Percentiles rank a stretch among this genome's conserved stretches.
phyloP scores from a whole-genome alignment of 2,888 invertebrate genomes.

The Agrotis segetum region DNA sequence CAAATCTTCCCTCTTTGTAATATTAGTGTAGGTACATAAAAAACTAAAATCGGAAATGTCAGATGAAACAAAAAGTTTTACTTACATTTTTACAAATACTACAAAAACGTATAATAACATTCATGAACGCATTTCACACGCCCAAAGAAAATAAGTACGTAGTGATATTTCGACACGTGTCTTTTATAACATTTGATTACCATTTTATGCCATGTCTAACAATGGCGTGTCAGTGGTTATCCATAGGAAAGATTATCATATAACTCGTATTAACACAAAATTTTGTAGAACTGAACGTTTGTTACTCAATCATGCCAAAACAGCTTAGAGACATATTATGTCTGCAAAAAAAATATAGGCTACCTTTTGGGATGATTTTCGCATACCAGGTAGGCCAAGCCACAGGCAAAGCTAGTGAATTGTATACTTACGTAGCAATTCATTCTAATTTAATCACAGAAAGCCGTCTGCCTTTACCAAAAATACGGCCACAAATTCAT shows the following conservation, averaged over 20 bases:
- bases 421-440: background rate
- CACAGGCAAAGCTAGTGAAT: background rate
- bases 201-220: no score
- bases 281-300: no score
- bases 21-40: no score
- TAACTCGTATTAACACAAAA: no score
- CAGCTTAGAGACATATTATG: no score
- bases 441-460: constrained; percentile 6
- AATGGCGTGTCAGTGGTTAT: no score
- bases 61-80: background rate
- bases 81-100: background rate
- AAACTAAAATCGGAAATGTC: background rate
- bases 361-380: no score
- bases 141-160: background rate
- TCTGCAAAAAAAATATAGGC: no score
- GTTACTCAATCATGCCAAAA: no score
- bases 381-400: no score
- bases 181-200: background rate
- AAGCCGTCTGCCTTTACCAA: constrained; percentile 3
- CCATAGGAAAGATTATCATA: no score
- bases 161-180: background rate
- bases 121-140: background rate
- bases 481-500: constrained; percentile 26
- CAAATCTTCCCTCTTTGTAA: no score
- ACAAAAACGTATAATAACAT: background rate